Base-by-base conservation (phyloP, 2,888 invertebrate genomes). In the Drosophila leonis region DNA sequence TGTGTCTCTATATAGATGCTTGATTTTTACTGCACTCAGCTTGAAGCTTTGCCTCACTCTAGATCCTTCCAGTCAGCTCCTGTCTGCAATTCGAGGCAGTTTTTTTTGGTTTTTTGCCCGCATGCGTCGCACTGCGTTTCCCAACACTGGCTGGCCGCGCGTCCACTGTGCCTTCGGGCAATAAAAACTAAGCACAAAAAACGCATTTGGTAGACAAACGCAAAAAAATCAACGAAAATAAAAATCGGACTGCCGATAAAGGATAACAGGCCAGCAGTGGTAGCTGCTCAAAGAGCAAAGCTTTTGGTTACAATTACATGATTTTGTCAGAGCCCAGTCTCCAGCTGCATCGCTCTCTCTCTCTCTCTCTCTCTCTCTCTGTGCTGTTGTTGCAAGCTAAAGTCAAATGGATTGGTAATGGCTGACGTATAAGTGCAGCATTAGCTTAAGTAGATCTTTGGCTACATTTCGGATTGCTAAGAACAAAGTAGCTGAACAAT, bases 11-110 rank as follows among this genome's bases (percentile, higher is more conserved):
- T 75, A 80, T 87, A 77, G 79, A 78, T 71, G 81, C 86, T 90
- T 90, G 86, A 90, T 86, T 86, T 86, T 88, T 88, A 88, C 88
- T 88, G 86, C 88, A 85, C 86, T 88, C 88, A 87, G 85, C 82
- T 72, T 72, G 72, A 80, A 78, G 63, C 51, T 48, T 51, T 18
- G 41, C 42, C 56, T 54, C 20, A 72, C 66, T 62, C 71, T 72
- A 54, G 42, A 31, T 42, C 31, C 56, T 42, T 42, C 9, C 68
- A 68, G 69, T 55, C 70, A 68, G 69, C 59, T 51, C 9, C 82
- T 83, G 85, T 87, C 85, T 84, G 88, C 88, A 89, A 80, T 84
- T 78, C 75, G 55, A 69, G 72, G 68, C 77, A 68, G 64, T 86
- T 70, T 0, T 18, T 41, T 41, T 44, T 44, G 13, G 0, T 72